Conservation (phyloP, 2,797 vertebrate genomes). For the Scolopax rusticola region DNA sequence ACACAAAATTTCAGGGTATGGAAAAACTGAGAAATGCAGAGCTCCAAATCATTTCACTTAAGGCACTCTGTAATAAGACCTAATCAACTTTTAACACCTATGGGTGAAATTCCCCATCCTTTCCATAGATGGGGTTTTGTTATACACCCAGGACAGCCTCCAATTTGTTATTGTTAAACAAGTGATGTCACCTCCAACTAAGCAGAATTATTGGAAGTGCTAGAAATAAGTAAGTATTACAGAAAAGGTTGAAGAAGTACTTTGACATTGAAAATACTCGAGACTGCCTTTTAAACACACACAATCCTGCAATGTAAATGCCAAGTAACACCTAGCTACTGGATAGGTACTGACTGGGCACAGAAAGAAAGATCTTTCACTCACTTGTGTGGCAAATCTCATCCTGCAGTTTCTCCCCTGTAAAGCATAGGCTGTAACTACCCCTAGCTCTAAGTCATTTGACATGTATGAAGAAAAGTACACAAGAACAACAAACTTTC, state of each 20-base stretch:
- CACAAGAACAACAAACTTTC: not conserved
- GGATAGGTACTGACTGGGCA: not conserved
- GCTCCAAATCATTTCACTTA: constrained; percentile 24
- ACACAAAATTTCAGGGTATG: not conserved
- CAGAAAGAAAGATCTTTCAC: not conserved
- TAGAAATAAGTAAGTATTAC: not conserved
- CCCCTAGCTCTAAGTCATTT: not conserved
- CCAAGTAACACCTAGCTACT: not conserved
- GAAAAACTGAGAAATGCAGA: constrained; percentile 10
- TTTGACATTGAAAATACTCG: not conserved
- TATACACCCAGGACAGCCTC: not conserved
- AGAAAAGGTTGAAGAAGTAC: not conserved
- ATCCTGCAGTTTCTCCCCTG: not conserved
- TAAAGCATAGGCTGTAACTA: not conserved
- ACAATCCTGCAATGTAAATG: not conserved
- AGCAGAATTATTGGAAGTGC: not conserved
- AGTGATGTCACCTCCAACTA: not conserved
- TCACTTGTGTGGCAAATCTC: not conserved
- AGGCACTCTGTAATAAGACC: constrained; percentile 18
- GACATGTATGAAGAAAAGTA: not conserved
- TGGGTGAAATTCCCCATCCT: not conserved
- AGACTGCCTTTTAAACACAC: not conserved
- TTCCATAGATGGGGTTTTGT: not conserved
- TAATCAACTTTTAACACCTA: constrained; percentile 39
- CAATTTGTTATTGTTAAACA: constrained; percentile 32